Evolutionary conservation across 30 jellyfish, hydroid and myxozoan genomes (phyloP).

Genomic region (Catostylus mosaicus): DNA sequence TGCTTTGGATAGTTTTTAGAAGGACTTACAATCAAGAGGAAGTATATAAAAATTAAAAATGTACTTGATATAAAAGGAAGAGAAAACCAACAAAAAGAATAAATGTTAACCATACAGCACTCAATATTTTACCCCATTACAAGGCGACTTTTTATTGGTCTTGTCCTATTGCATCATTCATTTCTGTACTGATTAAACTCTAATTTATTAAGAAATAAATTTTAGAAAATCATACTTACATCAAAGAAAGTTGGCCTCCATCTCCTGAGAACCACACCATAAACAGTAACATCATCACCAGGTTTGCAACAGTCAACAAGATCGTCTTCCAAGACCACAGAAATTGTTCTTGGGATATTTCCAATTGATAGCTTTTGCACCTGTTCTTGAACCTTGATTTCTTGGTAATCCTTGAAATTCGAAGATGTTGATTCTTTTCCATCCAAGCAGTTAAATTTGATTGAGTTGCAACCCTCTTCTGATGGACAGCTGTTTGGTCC

Average conservation of each 20-base stretch:
- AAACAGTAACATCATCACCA: constrained; percentile 98
- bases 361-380: constrained; percentile 97
- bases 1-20: too few species aligned
- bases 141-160: too few species aligned
- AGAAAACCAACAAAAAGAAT: too few species aligned
- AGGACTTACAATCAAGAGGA: too few species aligned
- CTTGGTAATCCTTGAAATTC: constrained; percentile 95
- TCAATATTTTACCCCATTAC: too few species aligned
- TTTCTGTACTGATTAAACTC: too few species aligned
- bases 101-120: too few species aligned
- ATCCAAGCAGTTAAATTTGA: constrained; percentile 64
- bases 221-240: constrained; percentile 47
- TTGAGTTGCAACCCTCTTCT: constrained; percentile 91
- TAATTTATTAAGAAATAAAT: too few species aligned
- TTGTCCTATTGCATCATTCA: too few species aligned
- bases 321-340: constrained; percentile 97
- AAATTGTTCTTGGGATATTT: constrained; percentile 93
- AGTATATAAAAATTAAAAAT: too few species aligned
- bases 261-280: constrained; percentile 92
- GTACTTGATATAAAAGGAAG: too few species aligned
- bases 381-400: constrained; percentile 97
- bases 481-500: constrained; percentile 91
- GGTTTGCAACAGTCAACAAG: constrained; percentile 98
- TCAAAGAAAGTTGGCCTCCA: constrained; percentile 82
- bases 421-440: constrained; percentile 10